Conservation (phyloP, 2,888 invertebrate genomes). For the Perdita meconis region DNA sequence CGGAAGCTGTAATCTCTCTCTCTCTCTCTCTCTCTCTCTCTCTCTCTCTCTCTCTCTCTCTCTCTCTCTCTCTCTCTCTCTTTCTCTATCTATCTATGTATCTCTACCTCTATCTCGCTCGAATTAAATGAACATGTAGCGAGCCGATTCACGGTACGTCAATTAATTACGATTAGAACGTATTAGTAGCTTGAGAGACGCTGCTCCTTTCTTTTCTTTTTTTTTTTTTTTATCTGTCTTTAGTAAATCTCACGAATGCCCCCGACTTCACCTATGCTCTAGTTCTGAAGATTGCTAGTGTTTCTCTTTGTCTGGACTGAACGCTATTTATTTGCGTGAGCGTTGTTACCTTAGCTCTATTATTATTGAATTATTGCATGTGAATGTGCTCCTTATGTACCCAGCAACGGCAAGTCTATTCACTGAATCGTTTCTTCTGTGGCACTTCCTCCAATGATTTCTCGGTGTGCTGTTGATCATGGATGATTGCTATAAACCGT, state of each 20-base stretch:
- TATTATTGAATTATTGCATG: slow-evolving; percentile 57
- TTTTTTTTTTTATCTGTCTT: background rate
- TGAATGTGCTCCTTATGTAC: slow-evolving; percentile 56
- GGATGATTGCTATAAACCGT: slow-evolving; percentile 50
- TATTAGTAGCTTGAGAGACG: slow-evolving; percentile 16
- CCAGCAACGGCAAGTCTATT: slow-evolving; percentile 65
- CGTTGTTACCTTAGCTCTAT: slow-evolving; percentile 35
- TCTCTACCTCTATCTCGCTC: no score
- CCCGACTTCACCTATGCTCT: background rate
- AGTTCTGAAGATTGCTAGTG: slow-evolving; percentile 53
- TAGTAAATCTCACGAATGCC: background rate
- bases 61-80: no score
- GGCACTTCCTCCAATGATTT: slow-evolving; percentile 57
- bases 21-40: background rate
- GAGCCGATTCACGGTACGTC: no score
- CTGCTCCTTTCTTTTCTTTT: slow-evolving; percentile 9
- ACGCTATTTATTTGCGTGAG: slow-evolving; percentile 59
- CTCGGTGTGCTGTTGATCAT: slow-evolving; percentile 34
- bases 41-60: no score
- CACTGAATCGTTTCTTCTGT: slow-evolving; percentile 53
- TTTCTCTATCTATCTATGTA: no score
- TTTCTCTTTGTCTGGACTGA: slow-evolving; percentile 25
- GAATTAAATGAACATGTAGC: no score
- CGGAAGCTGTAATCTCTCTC: slow-evolving; percentile 29
- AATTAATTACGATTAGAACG: no score